Conservation (phyloP, 2,888 invertebrate species). For the Polydrusus pterygomalis region DNA sequence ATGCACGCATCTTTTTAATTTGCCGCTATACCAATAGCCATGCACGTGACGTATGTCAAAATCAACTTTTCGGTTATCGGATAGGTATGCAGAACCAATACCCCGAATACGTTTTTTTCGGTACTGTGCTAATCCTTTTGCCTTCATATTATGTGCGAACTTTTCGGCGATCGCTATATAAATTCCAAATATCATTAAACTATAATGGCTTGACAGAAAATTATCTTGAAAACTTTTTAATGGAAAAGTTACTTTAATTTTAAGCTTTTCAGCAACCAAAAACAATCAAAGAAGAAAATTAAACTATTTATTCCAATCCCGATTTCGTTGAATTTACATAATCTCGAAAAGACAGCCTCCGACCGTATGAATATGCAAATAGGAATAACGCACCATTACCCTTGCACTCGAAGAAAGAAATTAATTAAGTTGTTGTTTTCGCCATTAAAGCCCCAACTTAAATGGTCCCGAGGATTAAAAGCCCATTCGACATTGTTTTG, state of each 20-base stretch:
- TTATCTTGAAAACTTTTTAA: too few relatives aligned
- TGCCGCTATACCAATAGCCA: too few relatives aligned
- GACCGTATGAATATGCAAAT: conserved; percentile 46
- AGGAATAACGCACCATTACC: conserved; percentile 37
- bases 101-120: too few relatives aligned
- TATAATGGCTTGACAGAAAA: too few relatives aligned
- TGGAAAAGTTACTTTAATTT: neutral
- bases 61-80: too few relatives aligned
- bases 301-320: conserved; percentile 15
- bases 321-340: conserved; percentile 29
- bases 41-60: too few relatives aligned
- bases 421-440: conserved; percentile 48
- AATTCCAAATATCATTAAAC: too few relatives aligned
- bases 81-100: too few relatives aligned
- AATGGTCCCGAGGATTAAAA: conserved; percentile 40
- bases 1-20: too few relatives aligned
- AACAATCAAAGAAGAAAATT: conserved; percentile 20
- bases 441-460: conserved; percentile 35
- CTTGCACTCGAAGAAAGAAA: conserved; percentile 40
- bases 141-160: too few relatives aligned
- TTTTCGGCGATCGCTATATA: too few relatives aligned
- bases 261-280: conserved; percentile 2
- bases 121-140: too few relatives aligned
- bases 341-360: conserved; percentile 31
- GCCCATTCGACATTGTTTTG: conserved; percentile 41